These are phyloP conservation scores for Sebastolobus altivelis DNA, from an alignment of 2,797 vertebrate species.

Conservation along the genomic window DNA sequence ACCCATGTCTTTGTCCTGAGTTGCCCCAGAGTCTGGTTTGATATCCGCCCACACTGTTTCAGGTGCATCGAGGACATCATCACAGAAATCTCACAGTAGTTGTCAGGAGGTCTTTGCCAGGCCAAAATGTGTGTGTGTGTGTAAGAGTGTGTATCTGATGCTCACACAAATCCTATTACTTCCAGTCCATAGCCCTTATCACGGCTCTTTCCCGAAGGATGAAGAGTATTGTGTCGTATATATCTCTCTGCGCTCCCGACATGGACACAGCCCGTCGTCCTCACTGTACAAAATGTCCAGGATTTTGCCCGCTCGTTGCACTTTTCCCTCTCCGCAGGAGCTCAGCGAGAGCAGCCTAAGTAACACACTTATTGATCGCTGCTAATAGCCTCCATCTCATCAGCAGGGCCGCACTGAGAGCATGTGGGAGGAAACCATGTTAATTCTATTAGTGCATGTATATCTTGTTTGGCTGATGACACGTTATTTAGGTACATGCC, in stretches of 20 bases:
- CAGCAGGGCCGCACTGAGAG: conserved; percentile 8
- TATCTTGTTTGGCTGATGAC: conserved; percentile 15
- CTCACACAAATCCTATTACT: conserved; percentile 27
- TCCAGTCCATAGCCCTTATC: conserved; percentile 26
- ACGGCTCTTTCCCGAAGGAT: conserved; percentile 10
- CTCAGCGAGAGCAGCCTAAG: conserved; percentile 11
- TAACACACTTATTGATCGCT: conserved; percentile 47
- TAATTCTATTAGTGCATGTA: not conserved
- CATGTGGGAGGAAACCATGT: conserved; percentile 1
- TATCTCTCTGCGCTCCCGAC: not conserved
- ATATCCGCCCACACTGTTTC: conserved; percentile 22
- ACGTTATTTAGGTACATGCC: not conserved
- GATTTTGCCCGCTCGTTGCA: conserved; percentile 24
- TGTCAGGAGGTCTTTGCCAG: not conserved
- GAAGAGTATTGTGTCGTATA: not conserved
- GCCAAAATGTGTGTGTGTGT: conserved; percentile 13
- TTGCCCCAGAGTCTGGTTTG: conserved; percentile 1
- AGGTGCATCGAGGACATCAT: conserved; percentile 37
- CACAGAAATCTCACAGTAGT: conserved; percentile 8
- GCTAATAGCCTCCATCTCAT: conserved; percentile 45
- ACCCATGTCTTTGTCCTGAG: conserved; percentile 18
- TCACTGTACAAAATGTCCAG: not conserved
- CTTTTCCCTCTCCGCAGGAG: conserved; percentile 12
- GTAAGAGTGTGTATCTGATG: conserved; percentile 6
- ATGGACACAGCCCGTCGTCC: not conserved